Evolutionary conservation across 2,797 vertebrate genomes (phyloP), one percentile per base, ranked within the genome.

Genomic region (Malacoraja senta): DNA sequence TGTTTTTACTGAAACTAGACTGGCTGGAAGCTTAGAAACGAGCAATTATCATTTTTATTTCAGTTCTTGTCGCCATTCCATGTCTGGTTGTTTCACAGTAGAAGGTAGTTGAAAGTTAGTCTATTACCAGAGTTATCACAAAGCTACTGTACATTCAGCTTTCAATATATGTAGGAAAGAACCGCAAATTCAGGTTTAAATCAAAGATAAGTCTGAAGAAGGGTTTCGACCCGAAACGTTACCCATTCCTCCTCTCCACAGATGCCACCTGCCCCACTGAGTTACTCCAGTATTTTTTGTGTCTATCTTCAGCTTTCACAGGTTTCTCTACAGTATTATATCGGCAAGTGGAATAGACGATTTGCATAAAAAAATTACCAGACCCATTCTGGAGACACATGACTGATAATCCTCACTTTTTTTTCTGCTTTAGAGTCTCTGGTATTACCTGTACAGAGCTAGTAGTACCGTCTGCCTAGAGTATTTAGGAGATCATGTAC

Each of bases 381-480:
- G n/a, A 78, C 10, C 3, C 32, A 35, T 35, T 17, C 32, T 15
- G 13, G 19, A 78, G n/a, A 78, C 13, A 78, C 10, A 35, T 88
- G 84, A 68, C 15, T 68, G 8, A 65, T 88, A 35, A 68, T 10
- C 84, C 3, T 1, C 21, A 38, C 58, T 93, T n/a, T 86, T 44
- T 68, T 83, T 81, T 35, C 44, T 93, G 71, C 21, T 78, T 83
- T 86, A 93, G 83, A 78, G 21, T 15, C 32, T 93, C 68, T 32
- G 77, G 63, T 29, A 32, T 83, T 8, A 68, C 58, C n/a, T 65
- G 24, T 78, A 93, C 63, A 83, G 13, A 44, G 15, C 1, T 35
- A 26, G 26, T 61, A 68, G 58, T 10, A 21, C n/a, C 1, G 2
- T 78, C 61, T 84, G 68, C 71, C 0, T 93, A 80, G 61, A 81